A percentile compares a stretch with the other conserved stretches of the same genome.
phyloP scores from a whole-genome alignment of 1,140 invertebrate genomes.

The Drosophila kanapiae region DNA sequence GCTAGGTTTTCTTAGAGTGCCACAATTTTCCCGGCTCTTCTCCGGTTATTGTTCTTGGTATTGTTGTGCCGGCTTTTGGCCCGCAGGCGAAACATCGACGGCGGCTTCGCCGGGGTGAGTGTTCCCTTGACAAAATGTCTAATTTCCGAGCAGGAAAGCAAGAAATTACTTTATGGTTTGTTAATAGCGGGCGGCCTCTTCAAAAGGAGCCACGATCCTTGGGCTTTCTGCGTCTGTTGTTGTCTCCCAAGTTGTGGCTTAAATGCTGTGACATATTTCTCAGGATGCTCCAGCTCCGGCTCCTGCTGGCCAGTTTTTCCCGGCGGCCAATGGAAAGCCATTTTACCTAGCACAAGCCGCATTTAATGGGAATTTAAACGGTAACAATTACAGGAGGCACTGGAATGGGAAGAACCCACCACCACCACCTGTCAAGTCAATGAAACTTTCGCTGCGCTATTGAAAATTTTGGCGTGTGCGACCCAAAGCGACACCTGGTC shows the following conservation, averaged over 20 bases:
- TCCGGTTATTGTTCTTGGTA: conserved; percentile 64
- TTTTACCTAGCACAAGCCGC: conserved; percentile 49
- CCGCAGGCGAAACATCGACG: conserved; percentile 37
- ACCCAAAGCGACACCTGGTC: conserved; percentile 60
- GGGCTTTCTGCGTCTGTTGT: conserved; percentile 38
- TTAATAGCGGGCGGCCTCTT: conserved; percentile 78
- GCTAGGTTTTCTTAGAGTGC: conserved; percentile 8
- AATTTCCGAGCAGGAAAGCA: conserved; percentile 84
- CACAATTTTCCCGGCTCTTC: conserved; percentile 1
- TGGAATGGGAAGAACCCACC: not conserved
- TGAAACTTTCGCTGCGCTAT: conserved; percentile 74
- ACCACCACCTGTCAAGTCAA: conserved; percentile 69
- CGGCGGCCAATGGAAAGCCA: conserved; percentile 22
- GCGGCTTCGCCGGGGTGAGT: conserved; percentile 32
- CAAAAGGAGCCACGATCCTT: conserved; percentile 46
- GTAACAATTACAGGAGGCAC: conserved; percentile 74
- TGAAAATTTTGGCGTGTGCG: conserved; percentile 66
- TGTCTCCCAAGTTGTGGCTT: conserved; percentile 61
- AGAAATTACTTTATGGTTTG: conserved; percentile 84
- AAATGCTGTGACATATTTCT: conserved; percentile 80
- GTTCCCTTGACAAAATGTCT: conserved; percentile 84
- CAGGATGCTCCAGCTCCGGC: not conserved
- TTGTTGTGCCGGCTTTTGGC: conserved; percentile 48
- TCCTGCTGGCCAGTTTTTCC: conserved; percentile 25
- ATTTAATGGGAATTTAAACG: conserved; percentile 83